These are phyloP conservation scores for Smutsia gigantea DNA, from an alignment of 2,797 vertebrate genomes.

Conservation along the genomic window DNA sequence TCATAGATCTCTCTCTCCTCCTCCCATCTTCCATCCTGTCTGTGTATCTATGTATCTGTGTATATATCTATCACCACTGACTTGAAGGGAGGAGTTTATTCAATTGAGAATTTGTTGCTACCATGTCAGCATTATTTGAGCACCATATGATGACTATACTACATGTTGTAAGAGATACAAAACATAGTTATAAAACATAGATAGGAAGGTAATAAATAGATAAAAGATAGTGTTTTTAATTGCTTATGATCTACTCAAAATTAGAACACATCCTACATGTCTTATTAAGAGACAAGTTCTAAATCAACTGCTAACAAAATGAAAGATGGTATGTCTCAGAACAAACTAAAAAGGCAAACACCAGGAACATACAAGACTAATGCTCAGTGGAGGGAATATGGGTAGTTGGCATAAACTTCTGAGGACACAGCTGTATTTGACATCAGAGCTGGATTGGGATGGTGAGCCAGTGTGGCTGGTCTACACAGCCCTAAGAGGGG, in stretches of 20 bases:
- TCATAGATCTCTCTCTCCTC: neutral
- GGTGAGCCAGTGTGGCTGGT: too few relatives aligned
- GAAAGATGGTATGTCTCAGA: neutral
- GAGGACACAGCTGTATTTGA: neutral
- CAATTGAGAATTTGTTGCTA: neutral
- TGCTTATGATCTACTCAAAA: neutral
- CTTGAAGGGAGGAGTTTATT: neutral
- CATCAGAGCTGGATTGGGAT: neutral
- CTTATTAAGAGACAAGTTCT: neutral
- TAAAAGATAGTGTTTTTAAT: neutral
- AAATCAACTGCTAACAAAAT: neutral
- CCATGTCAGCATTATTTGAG: neutral
- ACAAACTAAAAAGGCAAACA: neutral
- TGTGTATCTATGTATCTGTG: neutral
- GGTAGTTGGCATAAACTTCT: neutral
- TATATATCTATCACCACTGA: neutral
- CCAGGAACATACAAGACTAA: neutral
- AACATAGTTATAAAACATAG: neutral
- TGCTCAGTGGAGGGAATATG: accelerated
- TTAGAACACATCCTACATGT: neutral
- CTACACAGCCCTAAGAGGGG: accelerated
- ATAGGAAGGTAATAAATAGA: neutral
- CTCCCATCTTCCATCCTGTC: neutral
- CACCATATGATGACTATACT: neutral
- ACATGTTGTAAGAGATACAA: neutral